phyloP scores from a whole-genome alignment of 2,113 vertebrate species.

The Columbina picui region DNA sequence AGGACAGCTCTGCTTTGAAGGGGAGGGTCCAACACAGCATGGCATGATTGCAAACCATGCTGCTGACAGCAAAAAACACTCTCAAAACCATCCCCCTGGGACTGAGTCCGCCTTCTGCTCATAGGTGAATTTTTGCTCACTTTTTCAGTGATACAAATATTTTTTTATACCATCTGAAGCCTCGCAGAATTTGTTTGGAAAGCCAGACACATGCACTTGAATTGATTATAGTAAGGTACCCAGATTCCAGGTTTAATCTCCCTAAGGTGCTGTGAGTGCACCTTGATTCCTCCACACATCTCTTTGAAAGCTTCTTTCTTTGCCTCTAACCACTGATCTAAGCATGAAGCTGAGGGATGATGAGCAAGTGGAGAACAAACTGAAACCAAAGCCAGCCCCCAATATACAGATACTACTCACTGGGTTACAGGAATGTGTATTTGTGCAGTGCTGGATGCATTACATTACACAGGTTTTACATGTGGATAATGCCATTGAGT shows the following conservation, averaged over 20 bases:
- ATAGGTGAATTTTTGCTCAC: background rate
- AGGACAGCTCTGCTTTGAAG: background rate
- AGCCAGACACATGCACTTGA: background rate
- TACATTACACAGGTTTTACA: background rate
- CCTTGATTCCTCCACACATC: background rate
- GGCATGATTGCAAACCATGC: background rate
- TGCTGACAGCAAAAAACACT: background rate
- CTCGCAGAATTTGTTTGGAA: background rate
- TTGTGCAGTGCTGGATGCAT: background rate
- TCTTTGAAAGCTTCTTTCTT: background rate
- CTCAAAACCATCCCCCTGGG: background rate
- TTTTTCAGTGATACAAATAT: background rate
- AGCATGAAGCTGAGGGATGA: background rate
- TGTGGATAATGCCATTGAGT: background rate
- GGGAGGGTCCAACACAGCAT: background rate
- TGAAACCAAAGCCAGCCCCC: background rate
- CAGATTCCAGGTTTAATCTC: background rate
- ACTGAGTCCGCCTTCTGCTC: background rate
- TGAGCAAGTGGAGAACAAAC: background rate
- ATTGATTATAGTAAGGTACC: background rate
- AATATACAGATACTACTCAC: accelerated
- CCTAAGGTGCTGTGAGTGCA: background rate
- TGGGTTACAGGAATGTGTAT: background rate
- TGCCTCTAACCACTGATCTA: background rate
- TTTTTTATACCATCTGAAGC: background rate